These are phyloP conservation scores for Leptinotarsa tumamoca DNA, from an alignment of 2,888 invertebrate species.

Conservation along the genomic window DNA sequence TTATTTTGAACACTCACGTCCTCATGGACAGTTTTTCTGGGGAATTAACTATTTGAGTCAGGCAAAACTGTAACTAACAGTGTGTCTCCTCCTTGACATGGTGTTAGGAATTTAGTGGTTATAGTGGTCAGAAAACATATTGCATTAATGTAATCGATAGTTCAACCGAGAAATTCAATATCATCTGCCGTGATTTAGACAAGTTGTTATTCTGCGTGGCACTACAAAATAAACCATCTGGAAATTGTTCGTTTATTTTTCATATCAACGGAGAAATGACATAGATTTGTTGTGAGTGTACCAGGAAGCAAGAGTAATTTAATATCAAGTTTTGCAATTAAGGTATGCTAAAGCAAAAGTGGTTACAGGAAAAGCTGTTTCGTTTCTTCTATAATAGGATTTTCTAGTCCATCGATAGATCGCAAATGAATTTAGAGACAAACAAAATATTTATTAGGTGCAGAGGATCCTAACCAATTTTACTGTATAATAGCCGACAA, in stretches of 20 bases:
- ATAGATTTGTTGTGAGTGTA: conserved; percentile 36
- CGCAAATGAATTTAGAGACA: too few relatives aligned
- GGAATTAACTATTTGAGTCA: not conserved
- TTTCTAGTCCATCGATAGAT: not conserved
- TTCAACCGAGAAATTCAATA: conserved; percentile 33
- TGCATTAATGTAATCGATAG: conserved; percentile 31
- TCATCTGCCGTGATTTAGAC: conserved; percentile 36
- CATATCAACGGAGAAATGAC: conserved; percentile 35
- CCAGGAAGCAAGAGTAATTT: conserved; percentile 32
- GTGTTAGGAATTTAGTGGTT: not conserved
- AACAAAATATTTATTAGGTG: too few relatives aligned
- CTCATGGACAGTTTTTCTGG: not conserved
- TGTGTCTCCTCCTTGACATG: not conserved
- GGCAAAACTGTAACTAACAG: not conserved
- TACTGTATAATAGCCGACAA: too few relatives aligned
- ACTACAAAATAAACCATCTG: conserved; percentile 48
- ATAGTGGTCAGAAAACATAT: conserved; percentile 26
- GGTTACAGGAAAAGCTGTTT: conserved; percentile 12
- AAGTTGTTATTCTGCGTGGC: conserved; percentile 36
- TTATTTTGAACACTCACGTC: too few relatives aligned
- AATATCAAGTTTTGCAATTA: conserved; percentile 17
- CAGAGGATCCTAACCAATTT: too few relatives aligned
- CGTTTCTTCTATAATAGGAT: not conserved
- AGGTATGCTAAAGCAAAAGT: conserved; percentile 25
- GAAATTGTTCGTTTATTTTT: conserved; percentile 44